Percentiles rank a stretch among this genome's conserved stretches.
phyloP scores from a whole-genome alignment of 2,888 invertebrate species.

The Microplitis deprimator region DNA sequence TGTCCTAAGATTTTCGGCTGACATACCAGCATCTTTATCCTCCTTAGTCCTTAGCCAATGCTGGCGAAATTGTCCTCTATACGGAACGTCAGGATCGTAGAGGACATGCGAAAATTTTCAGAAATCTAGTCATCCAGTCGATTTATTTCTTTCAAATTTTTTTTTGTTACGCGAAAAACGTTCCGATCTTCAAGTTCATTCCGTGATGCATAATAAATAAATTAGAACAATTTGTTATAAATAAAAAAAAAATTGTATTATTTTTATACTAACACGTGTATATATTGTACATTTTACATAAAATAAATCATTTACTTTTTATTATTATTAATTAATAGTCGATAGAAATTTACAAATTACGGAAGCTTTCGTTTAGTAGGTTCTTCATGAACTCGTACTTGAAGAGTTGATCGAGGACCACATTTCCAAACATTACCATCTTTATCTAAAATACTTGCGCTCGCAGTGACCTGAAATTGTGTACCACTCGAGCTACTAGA shows the following conservation, averaged over 20 bases:
- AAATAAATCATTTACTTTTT: conserved; percentile 7
- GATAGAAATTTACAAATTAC: conserved; percentile 47
- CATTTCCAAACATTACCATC: conserved; percentile 91
- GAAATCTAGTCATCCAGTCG: background rate
- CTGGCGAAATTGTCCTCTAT: too few species aligned
- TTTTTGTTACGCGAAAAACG: too few species aligned
- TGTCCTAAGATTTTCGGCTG: too few species aligned
- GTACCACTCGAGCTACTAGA: conserved; percentile 73
- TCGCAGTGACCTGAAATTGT: conserved; percentile 84
- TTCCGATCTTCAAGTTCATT: background rate
- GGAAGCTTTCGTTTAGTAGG: conserved; percentile 67
- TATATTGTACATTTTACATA: background rate
- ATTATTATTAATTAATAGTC: background rate
- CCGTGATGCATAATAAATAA: background rate
- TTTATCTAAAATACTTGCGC: conserved; percentile 89
- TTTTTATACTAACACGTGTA: background rate
- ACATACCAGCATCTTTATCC: background rate
- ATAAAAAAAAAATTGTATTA: background rate
- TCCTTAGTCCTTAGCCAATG: background rate
- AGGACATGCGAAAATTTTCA: too few species aligned
- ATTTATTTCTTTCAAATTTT: background rate
- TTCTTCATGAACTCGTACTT: conserved; percentile 83
- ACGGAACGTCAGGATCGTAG: too few species aligned
- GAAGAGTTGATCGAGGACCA: conserved; percentile 84
- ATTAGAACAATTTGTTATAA: background rate